phyloP scores from a whole-genome alignment of 2,888 invertebrate species.

The Amorpha juglandis region DNA sequence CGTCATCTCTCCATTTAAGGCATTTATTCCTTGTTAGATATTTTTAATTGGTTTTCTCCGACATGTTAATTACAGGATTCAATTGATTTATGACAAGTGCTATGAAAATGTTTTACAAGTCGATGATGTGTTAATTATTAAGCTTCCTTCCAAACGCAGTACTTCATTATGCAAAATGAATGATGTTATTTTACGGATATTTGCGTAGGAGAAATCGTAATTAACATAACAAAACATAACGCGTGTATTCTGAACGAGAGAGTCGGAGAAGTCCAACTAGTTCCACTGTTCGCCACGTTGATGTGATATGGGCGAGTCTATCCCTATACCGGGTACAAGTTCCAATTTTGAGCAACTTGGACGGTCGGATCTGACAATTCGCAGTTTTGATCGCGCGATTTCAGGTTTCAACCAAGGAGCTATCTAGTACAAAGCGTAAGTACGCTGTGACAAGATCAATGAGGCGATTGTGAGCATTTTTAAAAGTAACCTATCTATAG shows the following conservation, averaged over 20 bases:
- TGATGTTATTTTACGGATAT: slow-evolving; percentile 33
- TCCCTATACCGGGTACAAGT: no score
- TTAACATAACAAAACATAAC: slow-evolving; percentile 32
- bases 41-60: neutral
- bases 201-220: slow-evolving; percentile 41
- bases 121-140: slow-evolving; percentile 45
- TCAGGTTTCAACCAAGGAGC: no score
- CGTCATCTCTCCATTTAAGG: neutral
- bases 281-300: neutral
- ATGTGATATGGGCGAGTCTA: no score
- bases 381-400: no score
- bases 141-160: slow-evolving; percentile 45
- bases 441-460: neutral
- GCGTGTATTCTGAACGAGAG: neutral
- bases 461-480: neutral
- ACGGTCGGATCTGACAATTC: no score
- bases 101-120: slow-evolving; percentile 37
- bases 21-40: no score
- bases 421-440: no score
- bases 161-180: slow-evolving; percentile 38
- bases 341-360: no score
- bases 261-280: neutral
- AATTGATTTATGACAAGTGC: neutral
- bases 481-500: neutral
- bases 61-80: slow-evolving; percentile 8